These are phyloP conservation scores for Colletes latitarsis DNA, from an alignment of 1,140 invertebrate genomes.

Conservation along the genomic window DNA sequence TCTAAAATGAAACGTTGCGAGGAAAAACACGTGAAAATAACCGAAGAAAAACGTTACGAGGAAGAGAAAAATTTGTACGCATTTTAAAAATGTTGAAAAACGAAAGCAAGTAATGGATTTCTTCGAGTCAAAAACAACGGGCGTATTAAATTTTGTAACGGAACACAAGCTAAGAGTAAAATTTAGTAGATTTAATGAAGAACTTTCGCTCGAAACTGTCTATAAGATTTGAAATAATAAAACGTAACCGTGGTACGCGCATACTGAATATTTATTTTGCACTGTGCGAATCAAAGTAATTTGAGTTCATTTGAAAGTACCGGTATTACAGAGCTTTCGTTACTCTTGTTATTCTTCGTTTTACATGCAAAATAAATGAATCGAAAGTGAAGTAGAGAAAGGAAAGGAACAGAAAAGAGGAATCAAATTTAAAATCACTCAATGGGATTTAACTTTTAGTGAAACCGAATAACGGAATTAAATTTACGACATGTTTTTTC, in stretches of 20 bases:
- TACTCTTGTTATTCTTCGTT: constrained; percentile 16
- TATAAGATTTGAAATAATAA: background rate
- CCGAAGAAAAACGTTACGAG: background rate
- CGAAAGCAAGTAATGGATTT: constrained; percentile 15
- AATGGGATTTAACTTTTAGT: too few relatives aligned
- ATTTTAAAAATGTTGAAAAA: background rate
- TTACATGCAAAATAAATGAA: too few relatives aligned
- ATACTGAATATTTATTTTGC: background rate
- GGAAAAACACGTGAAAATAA: background rate
- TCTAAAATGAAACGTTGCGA: constrained; percentile 17
- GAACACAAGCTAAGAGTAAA: background rate
- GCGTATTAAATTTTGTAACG: constrained; percentile 15
- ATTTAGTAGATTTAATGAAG: background rate
- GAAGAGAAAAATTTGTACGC: background rate
- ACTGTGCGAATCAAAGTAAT: constrained; percentile 3
- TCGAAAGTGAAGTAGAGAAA: too few relatives aligned
- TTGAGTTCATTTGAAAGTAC: constrained; percentile 12
- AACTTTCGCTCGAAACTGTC: background rate
- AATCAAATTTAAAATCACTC: too few relatives aligned
- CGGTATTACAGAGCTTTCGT: background rate
- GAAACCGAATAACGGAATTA: too few relatives aligned
- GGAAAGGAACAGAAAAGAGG: too few relatives aligned
- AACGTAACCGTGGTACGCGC: too few relatives aligned
- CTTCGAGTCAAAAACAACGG: constrained; percentile 13
- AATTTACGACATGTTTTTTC: too few relatives aligned